Percentiles rank a stretch among this genome's conserved stretches.
phyloP scores from a whole-genome alignment of 2,888 invertebrate species.

The Halictus ligatus region DNA sequence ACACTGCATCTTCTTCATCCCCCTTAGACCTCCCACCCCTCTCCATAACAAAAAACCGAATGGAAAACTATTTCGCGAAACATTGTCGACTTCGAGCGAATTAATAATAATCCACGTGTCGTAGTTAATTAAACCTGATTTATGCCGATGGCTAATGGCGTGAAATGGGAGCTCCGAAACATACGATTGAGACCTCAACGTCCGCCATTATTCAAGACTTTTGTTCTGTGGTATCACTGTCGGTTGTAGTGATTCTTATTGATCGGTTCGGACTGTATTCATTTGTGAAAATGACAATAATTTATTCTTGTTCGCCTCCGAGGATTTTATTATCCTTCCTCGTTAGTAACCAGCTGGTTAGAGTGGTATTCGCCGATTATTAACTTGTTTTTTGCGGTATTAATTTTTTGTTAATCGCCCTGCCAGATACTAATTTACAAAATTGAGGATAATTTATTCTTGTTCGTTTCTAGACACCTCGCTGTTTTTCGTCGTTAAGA shows the following conservation, averaged over 20 bases:
- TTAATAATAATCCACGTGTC: background rate
- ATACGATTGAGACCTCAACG: background rate
- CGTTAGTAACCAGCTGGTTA: background rate
- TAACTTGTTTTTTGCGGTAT: background rate
- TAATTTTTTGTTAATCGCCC: background rate
- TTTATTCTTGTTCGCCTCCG: background rate
- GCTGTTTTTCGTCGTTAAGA: background rate
- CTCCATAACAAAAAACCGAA: background rate
- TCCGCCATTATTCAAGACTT: background rate
- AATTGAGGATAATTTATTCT: background rate
- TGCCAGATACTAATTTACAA: background rate
- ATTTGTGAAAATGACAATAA: background rate
- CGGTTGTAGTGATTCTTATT: background rate
- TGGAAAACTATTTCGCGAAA: background rate
- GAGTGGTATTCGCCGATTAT: background rate
- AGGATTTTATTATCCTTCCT: background rate
- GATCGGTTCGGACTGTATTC: background rate
- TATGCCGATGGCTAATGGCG: background rate
- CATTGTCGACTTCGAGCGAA: constrained; percentile 2
- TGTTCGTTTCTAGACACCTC: background rate
- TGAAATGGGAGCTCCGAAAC: background rate
- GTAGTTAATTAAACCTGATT: constrained; percentile 28
- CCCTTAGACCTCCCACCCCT: background rate
- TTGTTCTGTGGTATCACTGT: background rate
- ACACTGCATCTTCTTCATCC: background rate